Percentiles rank a stretch among this genome's conserved stretches.
phyloP scores from a whole-genome alignment of 1,140 invertebrate genomes.

The Ostrea denselamellosa region DNA sequence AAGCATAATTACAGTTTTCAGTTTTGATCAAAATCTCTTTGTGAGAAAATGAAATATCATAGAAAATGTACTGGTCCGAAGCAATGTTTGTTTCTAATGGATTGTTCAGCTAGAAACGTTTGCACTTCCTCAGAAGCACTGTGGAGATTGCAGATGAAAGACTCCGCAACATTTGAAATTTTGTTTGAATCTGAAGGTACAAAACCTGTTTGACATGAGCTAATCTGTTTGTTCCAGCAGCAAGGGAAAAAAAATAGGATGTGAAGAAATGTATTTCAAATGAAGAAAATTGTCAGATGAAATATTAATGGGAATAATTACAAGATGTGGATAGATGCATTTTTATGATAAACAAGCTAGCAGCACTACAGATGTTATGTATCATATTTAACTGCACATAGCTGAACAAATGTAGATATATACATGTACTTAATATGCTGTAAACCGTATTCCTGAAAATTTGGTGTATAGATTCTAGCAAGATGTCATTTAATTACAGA shows the following conservation, averaged over 20 bases:
- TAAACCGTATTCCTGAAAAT: not conserved
- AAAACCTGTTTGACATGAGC: conserved; percentile 32
- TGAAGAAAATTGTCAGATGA: conserved; percentile 38
- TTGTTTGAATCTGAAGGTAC: conserved; percentile 34
- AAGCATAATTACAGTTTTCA: conserved; percentile 36
- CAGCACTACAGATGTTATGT: conserved; percentile 15
- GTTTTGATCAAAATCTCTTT: conserved; percentile 36
- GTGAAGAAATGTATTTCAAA: conserved; percentile 27
- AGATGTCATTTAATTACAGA: not conserved
- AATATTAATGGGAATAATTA: conserved; percentile 40
- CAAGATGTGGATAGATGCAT: conserved; percentile 32
- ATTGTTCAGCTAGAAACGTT: conserved; percentile 29
- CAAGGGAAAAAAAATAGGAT: conserved; percentile 17
- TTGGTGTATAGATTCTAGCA: not conserved
- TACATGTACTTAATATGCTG: not conserved
- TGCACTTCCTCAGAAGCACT: conserved; percentile 37
- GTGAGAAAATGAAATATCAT: conserved; percentile 38
- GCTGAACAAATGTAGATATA: conserved; percentile 1
- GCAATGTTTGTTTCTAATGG: conserved; percentile 32
- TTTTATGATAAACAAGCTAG: conserved; percentile 14
- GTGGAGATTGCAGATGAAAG: conserved; percentile 29
- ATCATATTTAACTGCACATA: conserved; percentile 21
- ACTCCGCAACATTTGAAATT: conserved; percentile 22
- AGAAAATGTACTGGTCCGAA: conserved; percentile 35
- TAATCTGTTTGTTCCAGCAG: conserved; percentile 35